Evolutionary conservation across 2,797 vertebrate species (phyloP).

Genomic region (Otus scops): DNA sequence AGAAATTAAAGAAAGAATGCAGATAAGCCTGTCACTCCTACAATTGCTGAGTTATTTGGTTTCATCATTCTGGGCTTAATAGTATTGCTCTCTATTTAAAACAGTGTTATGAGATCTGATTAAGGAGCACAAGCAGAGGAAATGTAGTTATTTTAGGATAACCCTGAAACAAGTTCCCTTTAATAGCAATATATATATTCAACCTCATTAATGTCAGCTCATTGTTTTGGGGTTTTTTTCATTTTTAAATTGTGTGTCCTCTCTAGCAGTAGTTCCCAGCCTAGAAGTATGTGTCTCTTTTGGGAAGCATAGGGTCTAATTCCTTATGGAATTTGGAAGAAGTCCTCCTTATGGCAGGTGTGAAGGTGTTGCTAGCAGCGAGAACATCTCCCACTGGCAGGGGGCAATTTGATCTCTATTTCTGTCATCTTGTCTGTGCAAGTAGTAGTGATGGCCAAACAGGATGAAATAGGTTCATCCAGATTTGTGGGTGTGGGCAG

Average conservation of each 20-base stretch:
- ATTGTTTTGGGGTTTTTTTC: neutral
- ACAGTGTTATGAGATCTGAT: neutral
- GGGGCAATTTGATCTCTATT: neutral
- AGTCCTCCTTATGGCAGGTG: neutral
- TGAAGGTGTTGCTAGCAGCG: neutral
- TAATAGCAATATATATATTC: neutral
- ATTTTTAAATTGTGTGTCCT: neutral
- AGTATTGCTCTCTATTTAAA: slow-evolving; percentile 1
- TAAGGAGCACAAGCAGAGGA: neutral
- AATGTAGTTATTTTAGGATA: neutral
- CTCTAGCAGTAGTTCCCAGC: neutral
- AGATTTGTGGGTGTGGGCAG: neutral
- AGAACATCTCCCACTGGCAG: neutral
- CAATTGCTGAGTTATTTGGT: neutral
- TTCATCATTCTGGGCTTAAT: slow-evolving; percentile 16
- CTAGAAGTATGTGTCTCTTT: neutral
- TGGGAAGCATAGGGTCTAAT: neutral
- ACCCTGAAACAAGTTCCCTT: neutral
- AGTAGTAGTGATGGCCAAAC: neutral
- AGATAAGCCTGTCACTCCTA: neutral
- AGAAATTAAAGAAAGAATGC: neutral
- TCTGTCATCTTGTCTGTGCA: neutral
- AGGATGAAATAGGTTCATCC: neutral
- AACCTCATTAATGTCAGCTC: neutral
- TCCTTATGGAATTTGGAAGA: neutral